Percentiles rank a stretch among this genome's conserved stretches.
Conservation (phyloP, 2,797 vertebrate genomes). For the Hydrolagus colliei region DNA sequence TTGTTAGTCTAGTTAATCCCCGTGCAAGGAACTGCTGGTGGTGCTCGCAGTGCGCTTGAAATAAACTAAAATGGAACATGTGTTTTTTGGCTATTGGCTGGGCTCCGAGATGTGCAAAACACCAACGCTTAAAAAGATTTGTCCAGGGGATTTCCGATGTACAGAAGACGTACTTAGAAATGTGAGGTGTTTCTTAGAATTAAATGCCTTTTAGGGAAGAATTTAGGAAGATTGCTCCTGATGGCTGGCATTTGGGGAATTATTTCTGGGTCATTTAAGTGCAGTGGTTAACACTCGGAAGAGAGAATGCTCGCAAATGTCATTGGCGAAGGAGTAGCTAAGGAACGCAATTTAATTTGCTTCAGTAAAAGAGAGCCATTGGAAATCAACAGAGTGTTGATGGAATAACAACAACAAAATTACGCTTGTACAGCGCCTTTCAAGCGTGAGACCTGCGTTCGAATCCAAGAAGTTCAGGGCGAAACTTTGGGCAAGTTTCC, state of each 20-base stretch:
- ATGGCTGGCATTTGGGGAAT: not conserved
- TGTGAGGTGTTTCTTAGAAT: not conserved
- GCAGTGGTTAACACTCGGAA: not conserved
- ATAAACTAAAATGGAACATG: not conserved
- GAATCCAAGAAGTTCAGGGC: not conserved
- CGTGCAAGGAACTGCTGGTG: not conserved
- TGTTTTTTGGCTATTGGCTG: not conserved
- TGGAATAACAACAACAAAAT: conserved; percentile 35
- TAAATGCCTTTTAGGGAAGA: conserved; percentile 1
- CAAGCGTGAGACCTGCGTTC: too few species aligned
- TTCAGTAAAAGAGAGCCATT: conserved; percentile 45
- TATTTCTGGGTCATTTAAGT: not conserved
- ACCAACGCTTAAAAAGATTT: not conserved
- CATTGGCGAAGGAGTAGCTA: not conserved
- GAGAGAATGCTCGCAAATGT: not conserved
- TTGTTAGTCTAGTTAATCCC: not conserved
- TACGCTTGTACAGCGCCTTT: too few species aligned
- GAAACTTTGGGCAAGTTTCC: not conserved
- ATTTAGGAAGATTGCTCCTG: not conserved
- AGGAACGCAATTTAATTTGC: conserved; percentile 42
- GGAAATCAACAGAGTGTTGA: conserved; percentile 42
- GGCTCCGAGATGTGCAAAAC: not conserved
- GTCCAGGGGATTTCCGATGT: not conserved
- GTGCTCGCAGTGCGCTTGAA: not conserved
- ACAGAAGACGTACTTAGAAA: not conserved